These are phyloP conservation scores for Stenotaenia linearis DNA, from an alignment of 2,888 invertebrate species.

Conservation along the genomic window DNA sequence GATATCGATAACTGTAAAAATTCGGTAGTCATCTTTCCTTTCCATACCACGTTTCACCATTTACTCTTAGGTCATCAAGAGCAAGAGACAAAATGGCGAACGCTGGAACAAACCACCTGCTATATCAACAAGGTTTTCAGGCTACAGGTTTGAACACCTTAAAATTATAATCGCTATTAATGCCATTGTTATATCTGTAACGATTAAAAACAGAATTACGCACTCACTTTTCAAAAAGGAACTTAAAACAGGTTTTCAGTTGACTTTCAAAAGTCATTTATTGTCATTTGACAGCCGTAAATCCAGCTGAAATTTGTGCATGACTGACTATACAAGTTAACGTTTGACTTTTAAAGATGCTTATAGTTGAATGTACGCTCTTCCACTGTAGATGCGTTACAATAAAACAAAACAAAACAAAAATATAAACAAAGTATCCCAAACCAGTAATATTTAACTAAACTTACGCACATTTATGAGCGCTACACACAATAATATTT, in stretches of 20 bases:
- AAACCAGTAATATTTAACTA: too few species aligned
- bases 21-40: background rate
- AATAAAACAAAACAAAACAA: background rate
- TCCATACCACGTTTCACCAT: background rate
- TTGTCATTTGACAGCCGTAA: background rate
- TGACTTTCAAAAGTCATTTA: background rate
- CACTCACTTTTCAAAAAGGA: background rate
- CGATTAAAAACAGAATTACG: background rate
- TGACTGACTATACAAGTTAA: background rate
- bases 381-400: too few species aligned
- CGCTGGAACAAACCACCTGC: conserved; percentile 29
- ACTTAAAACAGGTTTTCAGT: background rate
- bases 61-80: background rate
- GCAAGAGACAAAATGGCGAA: conserved; percentile 29
- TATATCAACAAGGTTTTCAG: conserved; percentile 28
- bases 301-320: background rate
- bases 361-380: too few species aligned
- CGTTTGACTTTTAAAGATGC: too few species aligned
- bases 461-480: too few species aligned
- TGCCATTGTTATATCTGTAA: background rate
- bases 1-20: background rate
- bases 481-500: too few species aligned
- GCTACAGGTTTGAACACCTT: background rate
- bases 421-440: background rate
- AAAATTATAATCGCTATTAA: background rate